A percentile compares a stretch with the other conserved stretches of the same genome.
phyloP scores from a whole-genome alignment of 2,797 vertebrate species.

The Chrosomus eos region DNA sequence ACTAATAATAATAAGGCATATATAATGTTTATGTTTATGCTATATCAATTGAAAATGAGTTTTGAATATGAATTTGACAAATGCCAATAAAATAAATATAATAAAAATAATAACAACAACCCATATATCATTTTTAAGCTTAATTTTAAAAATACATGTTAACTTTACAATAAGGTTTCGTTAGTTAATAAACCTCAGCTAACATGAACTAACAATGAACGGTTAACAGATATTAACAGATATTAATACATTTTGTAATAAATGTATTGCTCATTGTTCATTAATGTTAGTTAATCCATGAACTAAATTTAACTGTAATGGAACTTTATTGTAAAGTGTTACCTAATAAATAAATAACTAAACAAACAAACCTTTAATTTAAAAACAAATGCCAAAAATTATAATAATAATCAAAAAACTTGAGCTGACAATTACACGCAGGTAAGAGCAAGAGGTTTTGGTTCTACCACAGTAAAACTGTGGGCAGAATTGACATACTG shows the following conservation, averaged over 20 bases:
- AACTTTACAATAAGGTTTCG: no score
- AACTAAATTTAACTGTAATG: no score
- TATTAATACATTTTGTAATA: neutral
- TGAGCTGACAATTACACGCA: neutral
- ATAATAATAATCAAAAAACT: no score
- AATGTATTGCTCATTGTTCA: neutral
- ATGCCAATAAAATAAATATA: no score
- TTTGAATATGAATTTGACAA: neutral
- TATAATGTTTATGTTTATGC: neutral
- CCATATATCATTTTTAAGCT: no score
- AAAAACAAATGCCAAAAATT: neutral
- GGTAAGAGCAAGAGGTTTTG: neutral
- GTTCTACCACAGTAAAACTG: neutral
- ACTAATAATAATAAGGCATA: neutral
- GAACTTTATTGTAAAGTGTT: neutral
- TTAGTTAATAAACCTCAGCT: neutral
- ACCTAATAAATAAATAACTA: neutral
- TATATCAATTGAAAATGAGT: neutral
- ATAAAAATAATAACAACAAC: no score
- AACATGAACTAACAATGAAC: neutral
- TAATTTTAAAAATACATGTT: no score
- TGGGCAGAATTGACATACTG: neutral
- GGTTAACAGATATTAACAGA: neutral
- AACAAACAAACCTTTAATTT: neutral
- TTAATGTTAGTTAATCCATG: no score